Evolutionary conservation across 1,140 invertebrate genomes (phyloP), one percentile per base, ranked within the genome.

Genomic region (Trichonephila inaurata): DNA sequence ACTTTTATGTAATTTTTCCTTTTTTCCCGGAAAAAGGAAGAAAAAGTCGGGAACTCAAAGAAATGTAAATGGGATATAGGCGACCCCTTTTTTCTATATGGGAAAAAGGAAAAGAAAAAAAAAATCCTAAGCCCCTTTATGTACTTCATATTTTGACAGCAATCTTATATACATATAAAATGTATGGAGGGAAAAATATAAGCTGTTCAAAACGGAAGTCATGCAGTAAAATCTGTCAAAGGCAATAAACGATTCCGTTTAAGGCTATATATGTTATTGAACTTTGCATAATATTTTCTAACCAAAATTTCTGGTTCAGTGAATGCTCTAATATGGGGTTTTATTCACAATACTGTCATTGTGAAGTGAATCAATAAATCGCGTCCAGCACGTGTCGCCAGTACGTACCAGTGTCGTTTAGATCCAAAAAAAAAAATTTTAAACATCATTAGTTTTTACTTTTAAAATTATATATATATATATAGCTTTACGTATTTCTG

Each of bases 141-240:
- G 62, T 62, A 58, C 86, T 88, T 88, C 86, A 62, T 64, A 88
- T 88, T 88, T 88, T 88, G 86, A 88, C 86, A 88, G 86, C 86
- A 88, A 88, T 88, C 86, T 66, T 58, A 40, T 24, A 66, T 64
- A 88, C 51, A 83, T 51, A 83, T 83, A 51, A 51, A 83, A n/a
- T 60, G 81, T 83, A 58, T 40, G 69, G 28, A 14, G 69, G 14
- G 61, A 51, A 51, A 51, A 77, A 77, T 33, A 77, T 77, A n/a
- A n/a, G n/a, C n/a, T n/a, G 33, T 77, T 16, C 28, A 28, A 77
- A 77, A 77, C 24, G 69, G 40, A 40, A 77, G 69, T 33, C 7
- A 24, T 21, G 24, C 40, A 18, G 10, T 16, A 69, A 69, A 6
- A 14, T 77, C 24, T 24, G 69, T 77, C 69, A 77, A 18, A 77